These are phyloP conservation scores for Rutpela maculata DNA, from an alignment of 2,888 invertebrate species.

Conservation along the genomic window DNA sequence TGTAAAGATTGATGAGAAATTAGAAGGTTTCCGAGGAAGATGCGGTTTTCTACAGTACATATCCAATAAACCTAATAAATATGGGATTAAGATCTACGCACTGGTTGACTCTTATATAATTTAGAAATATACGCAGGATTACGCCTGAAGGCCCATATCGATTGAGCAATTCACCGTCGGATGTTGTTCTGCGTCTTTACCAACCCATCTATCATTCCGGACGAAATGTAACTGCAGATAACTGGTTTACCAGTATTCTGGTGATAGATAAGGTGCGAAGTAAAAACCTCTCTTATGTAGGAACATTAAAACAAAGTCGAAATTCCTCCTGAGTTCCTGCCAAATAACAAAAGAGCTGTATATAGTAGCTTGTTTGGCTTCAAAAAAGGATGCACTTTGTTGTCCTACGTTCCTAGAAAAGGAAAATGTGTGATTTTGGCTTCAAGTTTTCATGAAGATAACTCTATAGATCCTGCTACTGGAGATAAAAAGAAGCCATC, in stretches of 20 bases:
- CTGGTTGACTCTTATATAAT: no score
- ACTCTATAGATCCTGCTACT: not conserved
- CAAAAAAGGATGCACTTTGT: not conserved
- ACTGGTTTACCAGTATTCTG: conserved; percentile 1
- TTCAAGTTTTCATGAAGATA: conserved; percentile 3
- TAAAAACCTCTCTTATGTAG: not conserved
- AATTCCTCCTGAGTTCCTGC: not conserved
- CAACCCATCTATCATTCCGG: not conserved
- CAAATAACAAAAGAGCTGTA: not conserved
- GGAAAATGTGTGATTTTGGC: not conserved
- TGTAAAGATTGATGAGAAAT: not conserved
- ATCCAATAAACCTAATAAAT: not conserved
- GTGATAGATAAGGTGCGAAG: not conserved
- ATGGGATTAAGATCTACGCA: not conserved
- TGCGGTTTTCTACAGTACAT: not conserved
- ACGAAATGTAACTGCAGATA: not conserved
- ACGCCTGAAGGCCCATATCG: not conserved
- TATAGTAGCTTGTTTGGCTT: not conserved
- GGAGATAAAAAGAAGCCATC: no score
- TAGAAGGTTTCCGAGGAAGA: not conserved
- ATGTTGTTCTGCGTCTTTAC: conserved; percentile 7
- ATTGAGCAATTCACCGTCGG: not conserved
- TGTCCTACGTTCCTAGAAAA: not conserved
- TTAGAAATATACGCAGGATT: not conserved
- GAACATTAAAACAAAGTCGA: not conserved